phyloP scores from a whole-genome alignment of 2,888 invertebrate species.

The Lithophane ornitopus region DNA sequence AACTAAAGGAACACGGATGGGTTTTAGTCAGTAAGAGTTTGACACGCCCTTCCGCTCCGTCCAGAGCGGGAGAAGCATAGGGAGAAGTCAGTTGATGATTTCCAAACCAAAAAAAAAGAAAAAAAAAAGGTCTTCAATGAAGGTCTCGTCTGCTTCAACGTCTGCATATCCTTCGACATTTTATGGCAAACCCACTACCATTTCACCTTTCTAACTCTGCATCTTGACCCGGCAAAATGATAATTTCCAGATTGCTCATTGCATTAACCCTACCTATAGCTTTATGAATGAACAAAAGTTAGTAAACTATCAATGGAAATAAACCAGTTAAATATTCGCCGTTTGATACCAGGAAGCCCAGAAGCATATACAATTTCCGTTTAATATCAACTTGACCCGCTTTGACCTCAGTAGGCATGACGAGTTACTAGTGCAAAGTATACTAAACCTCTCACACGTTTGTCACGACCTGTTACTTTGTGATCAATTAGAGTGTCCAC shows the following conservation, averaged over 20 bases:
- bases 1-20: too few relatives aligned
- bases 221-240: neutral
- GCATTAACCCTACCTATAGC: neutral
- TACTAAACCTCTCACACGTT: conserved; percentile 13
- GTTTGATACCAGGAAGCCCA: conserved; percentile 1
- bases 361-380: neutral
- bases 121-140: neutral
- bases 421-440: conserved; percentile 8
- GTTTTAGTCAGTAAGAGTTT: too few relatives aligned
- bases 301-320: neutral
- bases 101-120: too few relatives aligned
- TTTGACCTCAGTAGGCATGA: conserved; percentile 11
- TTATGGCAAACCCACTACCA: neutral
- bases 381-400: conserved; percentile 25
- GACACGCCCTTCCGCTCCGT: too few relatives aligned
- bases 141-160: too few relatives aligned
- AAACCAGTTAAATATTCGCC: conserved; percentile 12
- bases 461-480: conserved; percentile 49
- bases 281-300: neutral
- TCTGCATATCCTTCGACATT: too few relatives aligned
- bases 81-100: too few relatives aligned
- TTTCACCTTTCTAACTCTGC: neutral
- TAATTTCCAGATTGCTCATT: neutral
- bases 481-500: conserved; percentile 50
- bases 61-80: too few relatives aligned